A percentile compares a stretch with the other conserved stretches of the same genome.
Evolutionary conservation across 2,113 vertebrate genomes (phyloP).

Genomic region (Cryptotis parvus): DNA sequence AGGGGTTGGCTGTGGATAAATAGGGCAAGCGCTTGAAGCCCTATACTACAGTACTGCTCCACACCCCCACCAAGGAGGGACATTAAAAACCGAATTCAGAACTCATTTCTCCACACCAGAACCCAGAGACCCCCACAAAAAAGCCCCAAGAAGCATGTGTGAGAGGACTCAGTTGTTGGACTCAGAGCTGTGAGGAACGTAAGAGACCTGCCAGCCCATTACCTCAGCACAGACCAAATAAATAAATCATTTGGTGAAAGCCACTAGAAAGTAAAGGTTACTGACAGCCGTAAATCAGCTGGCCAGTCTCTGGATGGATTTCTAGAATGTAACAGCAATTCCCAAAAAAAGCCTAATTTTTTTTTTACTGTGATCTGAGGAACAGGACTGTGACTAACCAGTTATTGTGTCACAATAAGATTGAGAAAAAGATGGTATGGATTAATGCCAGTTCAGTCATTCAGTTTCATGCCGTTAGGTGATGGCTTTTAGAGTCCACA

Average conservation of each 20-base stretch:
- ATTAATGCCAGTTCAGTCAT: slow-evolving; percentile 43
- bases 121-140: background rate
- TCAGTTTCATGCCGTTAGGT: slow-evolving; percentile 31
- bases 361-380: slow-evolving; percentile 57
- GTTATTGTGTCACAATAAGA: slow-evolving; percentile 64
- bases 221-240: slow-evolving; percentile 40
- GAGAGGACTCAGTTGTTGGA: background rate
- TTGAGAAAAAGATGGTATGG: slow-evolving; percentile 47
- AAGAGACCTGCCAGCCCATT: slow-evolving; percentile 10
- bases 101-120: background rate
- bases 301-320: slow-evolving; percentile 27
- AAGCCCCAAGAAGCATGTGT: background rate
- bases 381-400: slow-evolving; percentile 20
- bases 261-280: slow-evolving; percentile 44
- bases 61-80: slow-evolving; percentile 54
- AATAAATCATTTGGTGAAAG: slow-evolving; percentile 70
- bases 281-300: slow-evolving; percentile 68
- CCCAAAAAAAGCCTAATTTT: slow-evolving; percentile 16
- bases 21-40: too few relatives aligned
- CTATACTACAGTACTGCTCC: background rate
- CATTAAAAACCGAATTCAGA: background rate
- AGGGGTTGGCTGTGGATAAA: too few relatives aligned
- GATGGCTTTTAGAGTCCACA: slow-evolving; percentile 67
- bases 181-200: background rate
- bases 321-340: slow-evolving; percentile 31